These are phyloP conservation scores for Hemicentrotus pulcherrimus DNA, from an alignment of 35 echinoderm and acorn worm species.

Conservation along the genomic window DNA sequence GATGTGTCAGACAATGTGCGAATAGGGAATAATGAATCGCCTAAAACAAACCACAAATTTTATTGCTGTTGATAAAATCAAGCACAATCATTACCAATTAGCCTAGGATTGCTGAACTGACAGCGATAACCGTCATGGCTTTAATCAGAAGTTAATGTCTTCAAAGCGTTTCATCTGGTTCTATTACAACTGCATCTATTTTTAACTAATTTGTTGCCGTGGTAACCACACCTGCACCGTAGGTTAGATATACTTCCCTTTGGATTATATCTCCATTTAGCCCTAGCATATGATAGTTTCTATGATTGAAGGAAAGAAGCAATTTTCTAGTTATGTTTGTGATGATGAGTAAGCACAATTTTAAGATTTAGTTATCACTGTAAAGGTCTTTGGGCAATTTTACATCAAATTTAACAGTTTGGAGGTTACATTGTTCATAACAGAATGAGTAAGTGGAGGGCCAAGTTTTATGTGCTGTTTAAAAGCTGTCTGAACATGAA, in stretches of 20 bases:
- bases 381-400: too few relatives aligned
- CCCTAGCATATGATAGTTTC: neutral
- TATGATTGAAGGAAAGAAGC: neutral
- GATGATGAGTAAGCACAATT: neutral
- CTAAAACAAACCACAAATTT: neutral
- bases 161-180: neutral
- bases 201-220: neutral
- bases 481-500: too few relatives aligned
- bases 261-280: constrained; percentile 10
- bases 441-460: too few relatives aligned
- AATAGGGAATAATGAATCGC: neutral
- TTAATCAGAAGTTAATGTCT: neutral
- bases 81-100: neutral
- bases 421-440: too few relatives aligned
- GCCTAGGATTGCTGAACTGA: neutral
- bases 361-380: too few relatives aligned
- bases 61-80: neutral
- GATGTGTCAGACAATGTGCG: neutral
- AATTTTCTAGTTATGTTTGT: neutral
- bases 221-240: neutral
- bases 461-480: too few relatives aligned
- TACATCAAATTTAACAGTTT: too few relatives aligned
- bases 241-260: neutral
- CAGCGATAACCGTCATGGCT: neutral
- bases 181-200: neutral